phyloP scores from a whole-genome alignment of 2,797 vertebrate species.

The Anas bahamensis region DNA sequence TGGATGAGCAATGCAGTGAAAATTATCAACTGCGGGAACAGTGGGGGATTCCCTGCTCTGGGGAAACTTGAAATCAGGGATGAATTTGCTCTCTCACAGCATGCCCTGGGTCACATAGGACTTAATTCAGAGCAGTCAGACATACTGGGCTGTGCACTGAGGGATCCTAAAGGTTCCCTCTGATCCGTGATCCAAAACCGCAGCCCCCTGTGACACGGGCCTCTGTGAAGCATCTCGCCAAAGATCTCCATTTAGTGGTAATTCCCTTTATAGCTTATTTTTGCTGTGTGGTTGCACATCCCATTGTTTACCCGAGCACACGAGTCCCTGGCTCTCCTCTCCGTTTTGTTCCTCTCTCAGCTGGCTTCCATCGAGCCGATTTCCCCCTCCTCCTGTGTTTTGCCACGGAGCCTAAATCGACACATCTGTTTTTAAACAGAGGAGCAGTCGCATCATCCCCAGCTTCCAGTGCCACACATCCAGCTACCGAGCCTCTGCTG shows the following conservation, averaged over 20 bases:
- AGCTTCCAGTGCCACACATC: neutral
- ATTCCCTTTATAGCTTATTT: neutral
- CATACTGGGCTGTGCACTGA: neutral
- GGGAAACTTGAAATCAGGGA: neutral
- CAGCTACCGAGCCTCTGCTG: neutral
- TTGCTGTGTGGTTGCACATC: neutral
- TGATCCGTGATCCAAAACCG: neutral
- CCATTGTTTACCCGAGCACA: neutral
- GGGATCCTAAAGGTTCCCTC: neutral
- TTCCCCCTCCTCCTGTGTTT: neutral
- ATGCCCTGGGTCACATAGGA: neutral
- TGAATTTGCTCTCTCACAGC: neutral
- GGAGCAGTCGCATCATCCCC: neutral
- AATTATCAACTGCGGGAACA: neutral
- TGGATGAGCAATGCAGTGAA: neutral
- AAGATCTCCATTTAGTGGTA: neutral
- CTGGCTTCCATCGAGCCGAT: neutral
- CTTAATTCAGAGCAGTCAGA: neutral
- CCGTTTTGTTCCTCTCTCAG: neutral
- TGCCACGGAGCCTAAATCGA: accelerated
- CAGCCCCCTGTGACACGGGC: neutral
- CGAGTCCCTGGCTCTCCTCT: neutral
- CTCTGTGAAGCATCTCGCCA: neutral
- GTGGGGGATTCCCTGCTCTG: neutral
- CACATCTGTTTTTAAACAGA: neutral